phyloP scores from a whole-genome alignment of 1,140 invertebrate species.

The Trypoxylus dichotomus region DNA sequence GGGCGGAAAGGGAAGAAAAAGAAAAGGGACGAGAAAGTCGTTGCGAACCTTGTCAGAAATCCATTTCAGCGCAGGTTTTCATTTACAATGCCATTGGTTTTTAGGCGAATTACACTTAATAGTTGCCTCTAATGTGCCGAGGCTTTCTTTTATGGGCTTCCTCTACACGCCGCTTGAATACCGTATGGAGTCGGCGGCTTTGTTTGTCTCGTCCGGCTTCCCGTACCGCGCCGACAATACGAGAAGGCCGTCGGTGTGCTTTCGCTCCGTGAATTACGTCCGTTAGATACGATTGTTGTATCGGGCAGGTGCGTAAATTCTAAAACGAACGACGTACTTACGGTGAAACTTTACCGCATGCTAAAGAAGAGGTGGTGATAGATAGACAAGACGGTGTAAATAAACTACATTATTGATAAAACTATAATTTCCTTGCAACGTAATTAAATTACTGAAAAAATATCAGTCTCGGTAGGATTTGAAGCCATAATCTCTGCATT shows the following conservation, averaged over 20 bases:
- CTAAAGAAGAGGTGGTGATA: no score
- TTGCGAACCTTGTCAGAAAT: constrained; percentile 15
- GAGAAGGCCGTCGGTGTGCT: neutral
- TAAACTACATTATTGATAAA: no score
- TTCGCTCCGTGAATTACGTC: constrained; percentile 32
- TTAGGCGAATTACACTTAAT: constrained; percentile 29
- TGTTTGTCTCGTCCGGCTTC: constrained; percentile 17
- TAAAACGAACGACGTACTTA: constrained; percentile 27
- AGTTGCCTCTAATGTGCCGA: constrained; percentile 20
- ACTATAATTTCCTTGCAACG: no score
- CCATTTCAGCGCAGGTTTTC: constrained; percentile 22
- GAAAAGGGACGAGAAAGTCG: constrained; percentile 1
- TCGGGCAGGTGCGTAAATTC: constrained; percentile 36
- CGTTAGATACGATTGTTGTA: constrained; percentile 35
- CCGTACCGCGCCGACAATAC: neutral
- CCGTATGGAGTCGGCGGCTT: neutral
- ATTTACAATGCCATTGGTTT: constrained; percentile 22
- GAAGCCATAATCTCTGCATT: no score
- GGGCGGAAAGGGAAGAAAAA: neutral
- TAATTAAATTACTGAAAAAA: no score
- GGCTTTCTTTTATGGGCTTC: constrained; percentile 26
- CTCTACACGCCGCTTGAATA: constrained; percentile 15
- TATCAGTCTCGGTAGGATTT: no score
- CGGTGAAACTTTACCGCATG: constrained; percentile 8
- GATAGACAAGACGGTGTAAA: no score